Evolutionary conservation across 2,797 vertebrate species (phyloP).

Genomic region (Pipistrellus pygmaeus): DNA sequence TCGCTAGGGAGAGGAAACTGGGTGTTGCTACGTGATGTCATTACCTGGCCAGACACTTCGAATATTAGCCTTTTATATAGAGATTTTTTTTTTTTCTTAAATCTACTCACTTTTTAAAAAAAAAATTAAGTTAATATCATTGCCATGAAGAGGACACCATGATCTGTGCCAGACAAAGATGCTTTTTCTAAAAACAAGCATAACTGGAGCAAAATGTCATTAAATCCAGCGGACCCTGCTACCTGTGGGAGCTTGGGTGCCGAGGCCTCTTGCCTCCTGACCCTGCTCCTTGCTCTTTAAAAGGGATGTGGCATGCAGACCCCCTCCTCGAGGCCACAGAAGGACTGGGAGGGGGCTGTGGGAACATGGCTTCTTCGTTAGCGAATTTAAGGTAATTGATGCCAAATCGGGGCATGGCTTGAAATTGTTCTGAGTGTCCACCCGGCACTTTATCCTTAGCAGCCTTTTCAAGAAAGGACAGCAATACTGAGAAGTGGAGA

Average conservation of each 20-base stretch:
- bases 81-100: neutral
- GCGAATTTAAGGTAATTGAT: neutral
- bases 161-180: neutral
- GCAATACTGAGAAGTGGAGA: neutral
- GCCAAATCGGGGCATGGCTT: neutral
- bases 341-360: neutral
- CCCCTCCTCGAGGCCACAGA: neutral
- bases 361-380: neutral
- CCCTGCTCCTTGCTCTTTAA: neutral
- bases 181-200: conserved; percentile 16
- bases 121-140: neutral
- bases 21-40: no score
- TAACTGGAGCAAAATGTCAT: neutral
- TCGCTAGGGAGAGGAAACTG: no score
- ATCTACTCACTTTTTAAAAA: conserved; percentile 24
- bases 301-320: neutral
- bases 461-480: neutral
- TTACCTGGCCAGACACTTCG: no score
- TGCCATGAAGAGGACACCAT: neutral
- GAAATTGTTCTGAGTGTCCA: neutral
- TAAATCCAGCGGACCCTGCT: neutral
- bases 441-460: neutral
- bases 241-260: neutral
- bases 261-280: neutral
- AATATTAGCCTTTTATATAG: no score